Evolutionary conservation across 2,113 vertebrate genomes (phyloP), one percentile per base, ranked within the genome.

Genomic region (Hoplias malabaricus): DNA sequence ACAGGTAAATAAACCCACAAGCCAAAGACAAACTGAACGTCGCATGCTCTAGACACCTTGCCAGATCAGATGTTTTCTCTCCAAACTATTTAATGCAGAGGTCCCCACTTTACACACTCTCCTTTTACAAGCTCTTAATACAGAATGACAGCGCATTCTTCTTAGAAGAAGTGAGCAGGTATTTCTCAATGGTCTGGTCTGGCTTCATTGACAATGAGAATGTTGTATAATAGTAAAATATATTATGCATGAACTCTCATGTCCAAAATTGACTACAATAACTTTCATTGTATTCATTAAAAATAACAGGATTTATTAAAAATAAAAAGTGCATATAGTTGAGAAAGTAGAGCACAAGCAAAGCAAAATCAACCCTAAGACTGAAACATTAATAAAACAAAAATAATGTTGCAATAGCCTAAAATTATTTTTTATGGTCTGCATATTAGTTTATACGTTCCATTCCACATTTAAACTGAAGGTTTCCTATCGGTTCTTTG

Each of bases 1-100:
- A 38, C 78, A 75, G 36, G 70, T 80, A 82, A 82, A 82, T 43
- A 84, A 82, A 75, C 68, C 3, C 6, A 50, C 25, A 48, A 56
- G n/a, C 46, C 33, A 65, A 77, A 63, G 57, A 59, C 40, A 67
- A 80, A 77, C 13, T 59, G 31, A 12, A 36, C 31, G 29, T 12
- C 25, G 42, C 21, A 33, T 63, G 54, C 53, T 65, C 65, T 40
- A 63, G 42, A 72, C 61, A 27, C 38, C 54, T 65, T 42, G 31
- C 13, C 33, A 42, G 63, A 78, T 29, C 79, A 25, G 0, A 36
- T 42, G 61, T 31, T 81, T 73, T 69, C 40, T 77, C 27, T 40
- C n/a, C 13, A 71, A 69, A 62, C 48, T 42, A 38, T 19, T n/a
- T 33, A 7, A 23, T 25, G 19, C 33, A 29, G 31, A 63, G 43